Base-by-base conservation (phyloP, 1,140 invertebrate genomes). In the Linepithema humile region DNA sequence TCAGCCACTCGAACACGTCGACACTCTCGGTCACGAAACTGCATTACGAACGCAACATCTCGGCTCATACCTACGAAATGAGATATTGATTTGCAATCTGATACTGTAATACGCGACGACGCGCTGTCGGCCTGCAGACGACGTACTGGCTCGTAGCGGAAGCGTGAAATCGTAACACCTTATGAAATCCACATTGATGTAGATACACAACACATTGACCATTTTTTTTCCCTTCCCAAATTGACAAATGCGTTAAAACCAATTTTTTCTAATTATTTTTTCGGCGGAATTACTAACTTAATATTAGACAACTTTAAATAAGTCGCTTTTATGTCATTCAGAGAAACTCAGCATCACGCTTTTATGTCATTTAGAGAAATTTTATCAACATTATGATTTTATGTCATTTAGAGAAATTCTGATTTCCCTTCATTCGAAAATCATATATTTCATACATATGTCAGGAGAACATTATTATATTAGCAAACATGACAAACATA, bases 71-170 rank as follows among this genome's bases (percentile, higher is more conserved):
- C 90, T 91, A 91, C 89, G 89, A 92, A 93, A 93, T 93, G 88
- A 92, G 92, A 92, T 93, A 93, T 93, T 92, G 92, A 93, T 93
- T 93, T 88, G 91, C 88, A 92, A 92, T 92, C 90, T 90, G 91
- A 92, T 93, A 93, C 57, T 90, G 87, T 88, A 88, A 89, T 87
- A 86, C 87, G 82, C 85, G 88, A 88, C 88, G 89, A 87, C 88
- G 74, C 85, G 83, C 53, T 85, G 83, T 77, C 85, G 82, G 85
- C 83, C 77, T 78, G 82, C 60, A 75, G 64, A 82, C 74, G 89
- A 88, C 82, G 62, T 26, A 29, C 83, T 69, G 84, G 85, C 82
- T 82, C 23, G 65, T 62, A 43, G 48, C 32, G 53, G 70, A 74
- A 84, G 80, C 62, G 75, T 62, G 74, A 67, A 84, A 67, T 84